Base-by-base conservation (phyloP, 2,113 vertebrate species). In the Pedetes capensis region DNA sequence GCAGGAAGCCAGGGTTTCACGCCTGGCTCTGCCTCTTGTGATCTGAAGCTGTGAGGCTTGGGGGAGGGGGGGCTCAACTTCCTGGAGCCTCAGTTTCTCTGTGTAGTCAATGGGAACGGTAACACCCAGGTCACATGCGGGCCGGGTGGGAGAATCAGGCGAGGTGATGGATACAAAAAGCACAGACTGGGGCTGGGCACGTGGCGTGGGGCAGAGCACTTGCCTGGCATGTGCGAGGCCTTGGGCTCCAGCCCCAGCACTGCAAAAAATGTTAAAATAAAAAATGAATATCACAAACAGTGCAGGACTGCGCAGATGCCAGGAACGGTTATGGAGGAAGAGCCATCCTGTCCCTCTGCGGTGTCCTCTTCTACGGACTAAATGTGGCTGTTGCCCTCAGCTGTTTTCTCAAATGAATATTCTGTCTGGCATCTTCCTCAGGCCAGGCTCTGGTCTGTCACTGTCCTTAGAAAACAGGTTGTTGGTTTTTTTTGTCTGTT, bases 101-200 rank as follows among this genome's bases (percentile, higher is more conserved):
- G 34, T 84, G n/a, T n/a, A n/a, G n/a, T 66, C 39, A 5, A 29
- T 42, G 16, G 37, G 55, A 23, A 18, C 20, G 9, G 13, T 34
- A 14, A 11, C 61, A 66, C 6, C 42, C 16, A 27, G 39, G 39
- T 78, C 25, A 3, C n/a, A n/a, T n/a, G n/a, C 0, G 0, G 39
- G 0, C 2, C 7, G 14, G 63, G 39, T 13, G 8, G 16, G 25
- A 72, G 22, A 78, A 72, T 47, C 23, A 57, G 42, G 23, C 2
- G 16, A 37, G 47, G 53, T 0, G 22, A 6, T 3, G 17, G n/a
- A 0, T 84, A 3, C 49, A 20, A 29, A n/a, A 75, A 16, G 32
- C 34, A 5, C 34, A 66, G 17, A 17, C 34, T n/a, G 64, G 8
- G 64, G 32, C 64, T 66, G 34, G 34, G 66, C n/a, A n/a, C 13